Conservation (phyloP, 2,888 invertebrate species). For the Heliconius hortense region DNA sequence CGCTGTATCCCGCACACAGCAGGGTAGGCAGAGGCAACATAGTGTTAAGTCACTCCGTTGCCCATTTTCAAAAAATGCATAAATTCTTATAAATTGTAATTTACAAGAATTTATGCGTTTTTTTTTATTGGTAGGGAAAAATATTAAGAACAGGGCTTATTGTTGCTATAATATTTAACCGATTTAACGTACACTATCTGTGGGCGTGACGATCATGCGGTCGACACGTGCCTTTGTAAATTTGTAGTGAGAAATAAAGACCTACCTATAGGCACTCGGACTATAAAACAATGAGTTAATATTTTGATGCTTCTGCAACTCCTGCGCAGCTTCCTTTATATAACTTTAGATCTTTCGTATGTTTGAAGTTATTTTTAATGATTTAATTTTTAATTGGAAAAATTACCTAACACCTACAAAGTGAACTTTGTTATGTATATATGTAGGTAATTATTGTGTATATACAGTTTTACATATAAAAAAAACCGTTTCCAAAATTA, state of each 20-base stretch:
- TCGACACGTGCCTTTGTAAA: slow-evolving; percentile 56
- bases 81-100: background rate
- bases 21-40: no score
- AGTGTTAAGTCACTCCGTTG: no score
- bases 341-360: background rate
- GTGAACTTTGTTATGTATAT: no score
- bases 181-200: slow-evolving; percentile 42
- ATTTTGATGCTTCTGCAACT: background rate
- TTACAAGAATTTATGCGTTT: background rate
- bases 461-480: background rate
- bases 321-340: background rate
- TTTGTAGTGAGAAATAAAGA: slow-evolving; percentile 32
- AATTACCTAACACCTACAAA: background rate
- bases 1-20: no score
- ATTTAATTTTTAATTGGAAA: background rate
- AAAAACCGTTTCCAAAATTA: slow-evolving; percentile 1
- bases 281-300: slow-evolving; percentile 4
- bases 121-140: background rate
- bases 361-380: no score
- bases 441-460: background rate
- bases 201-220: slow-evolving; percentile 55
- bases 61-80: no score
- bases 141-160: background rate
- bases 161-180: slow-evolving; percentile 32
- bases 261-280: background rate